These are phyloP conservation scores for Cantharis rustica DNA, from an alignment of 2,888 invertebrate species.

Conservation along the genomic window DNA sequence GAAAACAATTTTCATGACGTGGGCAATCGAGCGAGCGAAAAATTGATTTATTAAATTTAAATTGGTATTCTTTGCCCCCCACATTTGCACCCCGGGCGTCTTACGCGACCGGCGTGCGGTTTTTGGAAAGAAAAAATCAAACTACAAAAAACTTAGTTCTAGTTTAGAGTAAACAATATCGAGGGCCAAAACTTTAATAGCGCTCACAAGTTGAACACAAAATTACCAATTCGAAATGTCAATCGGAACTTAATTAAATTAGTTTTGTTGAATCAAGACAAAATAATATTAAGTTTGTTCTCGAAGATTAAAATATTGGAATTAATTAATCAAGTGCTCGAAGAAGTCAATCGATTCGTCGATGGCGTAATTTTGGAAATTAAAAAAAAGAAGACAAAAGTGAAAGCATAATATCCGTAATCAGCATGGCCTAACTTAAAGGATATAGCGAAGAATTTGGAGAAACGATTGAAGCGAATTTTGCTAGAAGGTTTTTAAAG, in stretches of 20 bases:
- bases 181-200: not conserved
- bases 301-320: not conserved
- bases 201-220: not conserved
- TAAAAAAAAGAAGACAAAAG: not conserved
- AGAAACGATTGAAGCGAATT: conserved; percentile 4
- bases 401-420: not conserved
- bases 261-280: not conserved
- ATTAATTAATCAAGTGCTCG: not conserved
- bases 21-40: not conserved
- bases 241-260: not conserved
- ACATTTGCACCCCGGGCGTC: not conserved
- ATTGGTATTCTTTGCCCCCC: not conserved
- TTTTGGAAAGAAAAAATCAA: not conserved
- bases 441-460: not conserved
- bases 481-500: conserved; percentile 1
- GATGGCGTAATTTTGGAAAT: not conserved
- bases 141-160: not conserved
- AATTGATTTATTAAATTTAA: not conserved
- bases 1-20: not conserved
- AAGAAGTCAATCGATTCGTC: not conserved
- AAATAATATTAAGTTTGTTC: not conserved
- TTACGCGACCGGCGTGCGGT: not conserved
- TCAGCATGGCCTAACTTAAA: not conserved
- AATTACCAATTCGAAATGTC: not conserved
- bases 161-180: not conserved